Evolutionary conservation across 2,113 vertebrate species (phyloP), one percentile per base, ranked within the genome.

Genomic region (Caloenas nicobarica): DNA sequence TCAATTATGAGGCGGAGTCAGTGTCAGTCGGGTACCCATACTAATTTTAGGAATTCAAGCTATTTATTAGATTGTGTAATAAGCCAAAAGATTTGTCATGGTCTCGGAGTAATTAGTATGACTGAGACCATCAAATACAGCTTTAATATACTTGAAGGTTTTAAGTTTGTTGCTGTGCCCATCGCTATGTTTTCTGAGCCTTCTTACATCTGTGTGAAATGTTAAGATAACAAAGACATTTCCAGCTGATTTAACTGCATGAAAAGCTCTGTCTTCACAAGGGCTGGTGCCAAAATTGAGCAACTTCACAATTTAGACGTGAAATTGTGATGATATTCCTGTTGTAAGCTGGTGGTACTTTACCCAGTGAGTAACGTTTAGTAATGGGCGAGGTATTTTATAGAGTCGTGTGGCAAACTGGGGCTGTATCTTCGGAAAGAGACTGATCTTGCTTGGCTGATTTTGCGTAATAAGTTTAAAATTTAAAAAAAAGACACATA

Each of bases 11-110:
- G 77, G 57, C 0, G 4, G 76, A 33, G 79, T 9, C 77, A 51
- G 83, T 78, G 77, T 66, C 79, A 71, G 0, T 91, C 56, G 50
- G 76, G 64, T 91, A 60, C 77, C 91, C 81, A 33, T 81, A 21
- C 29, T 73, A 19, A 73, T 77, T 84, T 57, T 40, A 80, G 76
- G 89, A 96, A 96, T 94, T 83, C 79, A 66, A 78, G 91, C 64
- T 81, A 87, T 96, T 96, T 81, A 21, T 31, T 54, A 25, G 34
- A 10, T 57, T 69, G 14, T 29, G 64, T n/a, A 81, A 66, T n/a
- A 62, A 90, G 80, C 66, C 69, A 50, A n/a, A 83, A 70, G 84
- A 34, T 40, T 66, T 91, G 81, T 56, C 81, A 77, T 70, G 53
- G 54, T 9, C 24, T 61, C 53, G 13, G 78, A 13, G 38, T 42